Percentiles rank a stretch among this genome's conserved stretches.
These are phyloP conservation scores for Masticophis lateralis DNA, from an alignment of 2,797 vertebrate species.

Conservation along the genomic window DNA sequence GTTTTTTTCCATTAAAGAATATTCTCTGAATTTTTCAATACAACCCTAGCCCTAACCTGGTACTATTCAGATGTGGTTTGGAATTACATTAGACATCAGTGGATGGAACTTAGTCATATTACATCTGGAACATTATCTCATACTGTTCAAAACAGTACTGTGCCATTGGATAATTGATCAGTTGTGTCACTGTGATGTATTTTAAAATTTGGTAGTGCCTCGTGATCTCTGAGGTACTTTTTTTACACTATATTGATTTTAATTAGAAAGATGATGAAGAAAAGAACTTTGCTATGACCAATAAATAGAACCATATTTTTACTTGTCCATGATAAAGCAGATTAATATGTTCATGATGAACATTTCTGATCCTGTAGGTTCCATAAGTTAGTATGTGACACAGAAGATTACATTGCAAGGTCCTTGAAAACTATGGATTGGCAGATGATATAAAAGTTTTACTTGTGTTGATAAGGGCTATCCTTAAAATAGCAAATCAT, in stretches of 20 bases:
- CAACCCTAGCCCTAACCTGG: not conserved
- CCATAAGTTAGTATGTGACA: not conserved
- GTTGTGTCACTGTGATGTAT: not conserved
- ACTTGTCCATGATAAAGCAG: not conserved
- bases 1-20: not conserved
- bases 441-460: not conserved
- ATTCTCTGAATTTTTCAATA: not conserved
- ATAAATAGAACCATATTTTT: not conserved
- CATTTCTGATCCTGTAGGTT: not conserved
- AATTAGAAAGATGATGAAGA: not conserved
- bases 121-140: not conserved
- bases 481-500: not conserved
- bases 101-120: not conserved
- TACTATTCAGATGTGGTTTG: not conserved
- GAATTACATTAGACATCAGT: not conserved
- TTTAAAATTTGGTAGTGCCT: not conserved
- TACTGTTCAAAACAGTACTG: not conserved
- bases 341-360: not conserved
- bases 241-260: not conserved
- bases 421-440: not conserved
- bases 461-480: not conserved
- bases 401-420: not conserved
- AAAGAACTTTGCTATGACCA: not conserved
- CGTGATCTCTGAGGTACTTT: not conserved
- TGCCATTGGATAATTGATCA: not conserved